Base-by-base conservation (phyloP, 2,888 invertebrate genomes). In the Piscicola geometra region DNA sequence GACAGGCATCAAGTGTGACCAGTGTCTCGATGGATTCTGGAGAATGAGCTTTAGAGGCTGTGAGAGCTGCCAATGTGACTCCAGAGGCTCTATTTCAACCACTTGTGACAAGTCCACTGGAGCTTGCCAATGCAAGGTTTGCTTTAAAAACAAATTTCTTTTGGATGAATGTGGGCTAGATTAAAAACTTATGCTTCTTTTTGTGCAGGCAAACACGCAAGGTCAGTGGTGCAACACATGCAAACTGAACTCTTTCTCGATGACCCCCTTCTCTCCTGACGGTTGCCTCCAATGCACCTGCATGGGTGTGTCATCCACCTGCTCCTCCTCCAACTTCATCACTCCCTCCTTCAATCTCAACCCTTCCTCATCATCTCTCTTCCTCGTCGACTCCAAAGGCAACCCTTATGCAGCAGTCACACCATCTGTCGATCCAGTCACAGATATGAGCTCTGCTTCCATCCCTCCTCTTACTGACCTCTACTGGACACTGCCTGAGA, bases 61-160 rank as follows among this genome's bases (percentile, higher is more conserved):
- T 52, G 30, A 56, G 1, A 15, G 71, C 0, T 78, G 78, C 47
- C 12, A 32, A 1, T 78, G 78, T 50, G 76, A 79, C 72, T 21
- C 25, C 15, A 71, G 30, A 32, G 81, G 81, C 15, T 77, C 78
- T 35, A 3, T 76, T 2, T 50, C 33, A 1, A 30, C 68, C 21
- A 60, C 74, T 18, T 81, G 81, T 70, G 74, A 80, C 75, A 71
- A 70, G 21, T 33, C 50, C 5, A 77, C 77, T 47, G 80, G 79
- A 21, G 80, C 80, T 72, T 81, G 81, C 70, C 76, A 50, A 0
- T 81, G 81, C 73, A 81, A 81, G 79, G 81, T 81, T 41, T 32
- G 78, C 68, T 12, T 35, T 36, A 12, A 25, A 18, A 18, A 18
- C 21, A 15, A 52, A 21, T 52, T 52, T 18, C 21, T 52, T 52